Evolutionary conservation across 2,113 vertebrate genomes (phyloP).

Genomic region (Spilogale gracilis): DNA sequence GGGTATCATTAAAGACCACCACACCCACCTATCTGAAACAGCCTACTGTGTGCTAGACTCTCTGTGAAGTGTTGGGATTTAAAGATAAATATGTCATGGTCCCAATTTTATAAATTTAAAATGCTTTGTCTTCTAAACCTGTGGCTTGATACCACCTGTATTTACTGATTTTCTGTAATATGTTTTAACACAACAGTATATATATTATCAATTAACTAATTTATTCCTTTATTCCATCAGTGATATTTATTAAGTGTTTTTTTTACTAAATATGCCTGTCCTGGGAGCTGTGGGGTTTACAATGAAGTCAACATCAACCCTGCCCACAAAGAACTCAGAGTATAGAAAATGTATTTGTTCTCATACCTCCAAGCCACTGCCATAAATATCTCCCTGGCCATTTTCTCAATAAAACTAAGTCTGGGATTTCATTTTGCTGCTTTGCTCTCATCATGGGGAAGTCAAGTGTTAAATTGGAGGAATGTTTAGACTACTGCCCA

Average conservation of each 20-base stretch:
- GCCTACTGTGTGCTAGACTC: neutral
- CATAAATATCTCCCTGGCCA: neutral
- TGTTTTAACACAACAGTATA: neutral
- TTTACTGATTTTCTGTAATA: neutral
- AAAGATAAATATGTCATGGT: neutral
- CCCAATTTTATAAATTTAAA: neutral
- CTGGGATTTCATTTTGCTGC: neutral
- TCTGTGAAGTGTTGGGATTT: neutral
- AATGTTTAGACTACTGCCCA: neutral
- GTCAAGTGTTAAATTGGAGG: neutral
- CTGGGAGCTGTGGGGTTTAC: neutral
- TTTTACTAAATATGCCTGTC: neutral
- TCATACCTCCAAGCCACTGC: neutral
- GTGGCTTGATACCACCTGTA: neutral
- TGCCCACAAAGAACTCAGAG: neutral
- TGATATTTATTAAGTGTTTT: neutral
- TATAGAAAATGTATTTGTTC: neutral
- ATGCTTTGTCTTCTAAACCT: neutral
- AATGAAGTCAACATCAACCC: neutral
- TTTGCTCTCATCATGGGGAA: neutral
- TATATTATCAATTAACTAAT: neutral
- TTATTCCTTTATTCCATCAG: neutral
- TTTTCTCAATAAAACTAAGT: slow-evolving; percentile 34
- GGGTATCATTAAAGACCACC: neutral
- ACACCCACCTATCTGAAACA: neutral